These are phyloP conservation scores for Nyctalus aviator DNA, from an alignment of 2,797 vertebrate genomes.

Conservation along the genomic window DNA sequence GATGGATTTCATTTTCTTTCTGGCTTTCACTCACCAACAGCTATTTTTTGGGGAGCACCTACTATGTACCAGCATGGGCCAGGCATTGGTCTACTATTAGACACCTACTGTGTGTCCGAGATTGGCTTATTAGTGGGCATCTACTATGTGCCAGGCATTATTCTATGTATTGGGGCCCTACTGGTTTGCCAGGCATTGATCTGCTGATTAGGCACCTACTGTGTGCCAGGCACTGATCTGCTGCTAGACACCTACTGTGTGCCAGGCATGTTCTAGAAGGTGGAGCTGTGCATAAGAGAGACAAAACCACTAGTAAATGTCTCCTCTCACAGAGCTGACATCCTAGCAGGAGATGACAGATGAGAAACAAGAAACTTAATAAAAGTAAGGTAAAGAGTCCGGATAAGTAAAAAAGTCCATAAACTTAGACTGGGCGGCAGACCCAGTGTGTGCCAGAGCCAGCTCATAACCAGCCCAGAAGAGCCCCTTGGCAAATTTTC, in stretches of 20 bases:
- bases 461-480: not conserved
- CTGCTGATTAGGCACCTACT: not conserved
- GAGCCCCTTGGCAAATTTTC: not conserved
- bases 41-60: not conserved
- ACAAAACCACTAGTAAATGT: not conserved
- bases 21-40: not conserved
- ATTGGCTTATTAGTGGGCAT: not conserved
- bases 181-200: accelerated
- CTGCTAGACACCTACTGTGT: too few species aligned
- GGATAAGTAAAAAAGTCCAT: not conserved
- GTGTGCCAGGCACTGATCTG: too few species aligned
- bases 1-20: not conserved
- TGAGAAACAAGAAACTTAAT: not conserved
- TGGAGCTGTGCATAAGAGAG: not conserved
- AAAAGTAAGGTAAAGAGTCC: not conserved
- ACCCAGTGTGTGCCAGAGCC: not conserved
- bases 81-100: not conserved
- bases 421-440: not conserved
- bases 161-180: too few species aligned
- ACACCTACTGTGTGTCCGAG: not conserved
- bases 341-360: not conserved
- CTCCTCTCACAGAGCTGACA: not conserved
- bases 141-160: not conserved
- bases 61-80: not conserved
- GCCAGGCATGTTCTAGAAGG: not conserved